Base-by-base conservation (phyloP, 2,888 invertebrate species). In the Lycocerus yunnanus region DNA sequence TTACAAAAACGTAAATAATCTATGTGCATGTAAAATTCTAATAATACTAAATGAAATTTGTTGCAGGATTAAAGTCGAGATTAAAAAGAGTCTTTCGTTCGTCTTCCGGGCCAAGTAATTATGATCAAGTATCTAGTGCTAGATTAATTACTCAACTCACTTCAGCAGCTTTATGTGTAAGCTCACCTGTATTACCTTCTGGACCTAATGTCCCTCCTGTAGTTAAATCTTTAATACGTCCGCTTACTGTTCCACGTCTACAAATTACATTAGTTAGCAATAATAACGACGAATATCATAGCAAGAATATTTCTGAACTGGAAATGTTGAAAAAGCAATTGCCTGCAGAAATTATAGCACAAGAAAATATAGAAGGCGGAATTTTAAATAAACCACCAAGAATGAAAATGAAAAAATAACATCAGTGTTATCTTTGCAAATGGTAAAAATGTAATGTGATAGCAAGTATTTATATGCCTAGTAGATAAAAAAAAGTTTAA, bases 101-200 rank as follows among this genome's bases (percentile, higher is more conserved):
- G 79, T 88, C 89, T 82, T 89, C 89, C 81, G 88, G 88, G 59
- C 87, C 86, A 68, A 83, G 82, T 59, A 82, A 81, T 60, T 77
- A 85, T 68, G 88, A 89, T 77, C 79, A 82, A 15, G 82, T 83
- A 72, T 87, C 87, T 69, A 88, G 87, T 80, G 88, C 89, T 76
- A 86, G 89, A 13, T 81, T 90, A 72, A 89, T 90, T 20, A 89
- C 90, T 15, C 91, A 91, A 80, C 84, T 91, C 69, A 91, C 91
- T 16, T 89, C 89, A 68, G 91, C 91, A 1, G 91, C 91, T 1
- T 85, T 91, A 13, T 91, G 91, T 83, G 91, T 90, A 58, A 90
- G 90, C 81, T 89, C 90, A 70, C 90, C 91, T 2, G 90, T 90
- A 21, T 86, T 91, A 77, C 91, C 91, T 15, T 88, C 89, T 59